phyloP scores from a whole-genome alignment of 2,113 vertebrate genomes.

The Gymnogyps californianus region DNA sequence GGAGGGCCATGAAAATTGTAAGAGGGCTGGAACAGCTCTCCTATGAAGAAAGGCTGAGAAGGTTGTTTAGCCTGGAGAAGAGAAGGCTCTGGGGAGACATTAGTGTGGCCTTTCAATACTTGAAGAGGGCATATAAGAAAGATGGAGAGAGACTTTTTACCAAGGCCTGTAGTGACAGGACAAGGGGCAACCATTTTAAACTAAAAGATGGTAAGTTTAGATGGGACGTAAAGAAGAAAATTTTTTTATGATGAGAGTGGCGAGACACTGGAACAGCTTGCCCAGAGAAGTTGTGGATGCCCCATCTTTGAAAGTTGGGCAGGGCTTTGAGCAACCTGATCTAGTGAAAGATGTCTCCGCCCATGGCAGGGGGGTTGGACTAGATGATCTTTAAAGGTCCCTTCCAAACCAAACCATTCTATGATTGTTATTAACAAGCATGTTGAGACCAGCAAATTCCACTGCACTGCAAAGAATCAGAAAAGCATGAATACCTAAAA shows the following conservation, averaged over 20 bases:
- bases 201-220: not conserved
- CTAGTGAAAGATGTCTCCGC: not conserved
- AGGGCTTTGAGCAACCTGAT: not conserved
- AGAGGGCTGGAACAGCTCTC: not conserved
- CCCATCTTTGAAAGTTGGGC: not conserved
- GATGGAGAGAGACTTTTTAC: not conserved
- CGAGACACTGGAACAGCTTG: not conserved
- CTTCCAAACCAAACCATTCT: not conserved
- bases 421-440: not conserved
- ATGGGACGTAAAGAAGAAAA: not conserved
- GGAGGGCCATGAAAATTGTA: not conserved
- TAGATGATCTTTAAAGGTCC: not conserved
- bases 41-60: not conserved
- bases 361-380: not conserved
- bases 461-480: not conserved
- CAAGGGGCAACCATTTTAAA: not conserved
- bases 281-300: not conserved
- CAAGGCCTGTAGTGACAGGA: not conserved
- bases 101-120: not conserved
- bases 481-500: not conserved
- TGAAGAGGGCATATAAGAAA: not conserved
- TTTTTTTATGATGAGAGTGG: not conserved
- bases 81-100: not conserved
- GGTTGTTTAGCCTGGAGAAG: not conserved
- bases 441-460: not conserved